phyloP scores from a whole-genome alignment of 2,113 vertebrate species.

The Catharus bicknelli region DNA sequence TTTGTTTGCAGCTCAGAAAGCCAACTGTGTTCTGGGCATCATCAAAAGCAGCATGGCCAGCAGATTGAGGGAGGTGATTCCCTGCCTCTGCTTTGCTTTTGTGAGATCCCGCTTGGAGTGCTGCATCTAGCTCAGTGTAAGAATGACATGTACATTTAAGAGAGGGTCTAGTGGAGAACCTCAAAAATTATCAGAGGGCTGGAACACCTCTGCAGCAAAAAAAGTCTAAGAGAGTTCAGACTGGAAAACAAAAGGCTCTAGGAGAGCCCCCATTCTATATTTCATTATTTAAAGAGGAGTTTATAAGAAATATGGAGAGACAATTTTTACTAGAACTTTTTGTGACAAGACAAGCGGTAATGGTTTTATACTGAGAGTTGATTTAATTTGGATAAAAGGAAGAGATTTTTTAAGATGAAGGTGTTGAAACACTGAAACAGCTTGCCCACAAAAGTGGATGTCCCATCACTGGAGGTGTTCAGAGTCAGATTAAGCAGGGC shows the following conservation, averaged over 20 bases:
- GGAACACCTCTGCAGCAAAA: background rate
- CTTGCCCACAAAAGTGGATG: background rate
- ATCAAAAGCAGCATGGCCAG: background rate
- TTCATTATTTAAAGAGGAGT: fast-evolving
- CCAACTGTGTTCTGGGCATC: fast-evolving
- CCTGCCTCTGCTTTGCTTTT: background rate
- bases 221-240: background rate
- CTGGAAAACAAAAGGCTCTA: background rate
- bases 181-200: background rate
- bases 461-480: fast-evolving
- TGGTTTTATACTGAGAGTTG: background rate
- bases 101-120: background rate
- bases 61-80: background rate
- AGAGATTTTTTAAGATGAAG: background rate
- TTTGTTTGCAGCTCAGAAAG: background rate
- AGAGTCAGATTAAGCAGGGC: background rate
- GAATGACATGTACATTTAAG: background rate
- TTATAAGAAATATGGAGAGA: background rate
- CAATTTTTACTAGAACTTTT: background rate
- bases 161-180: background rate
- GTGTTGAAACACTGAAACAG: background rate
- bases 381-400: background rate
- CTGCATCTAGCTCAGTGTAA: background rate
- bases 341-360: background rate
- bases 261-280: background rate